These are phyloP conservation scores for Actinia tenebrosa DNA, from an alignment of 64 coral and sea anemone species.

Conservation along the genomic window DNA sequence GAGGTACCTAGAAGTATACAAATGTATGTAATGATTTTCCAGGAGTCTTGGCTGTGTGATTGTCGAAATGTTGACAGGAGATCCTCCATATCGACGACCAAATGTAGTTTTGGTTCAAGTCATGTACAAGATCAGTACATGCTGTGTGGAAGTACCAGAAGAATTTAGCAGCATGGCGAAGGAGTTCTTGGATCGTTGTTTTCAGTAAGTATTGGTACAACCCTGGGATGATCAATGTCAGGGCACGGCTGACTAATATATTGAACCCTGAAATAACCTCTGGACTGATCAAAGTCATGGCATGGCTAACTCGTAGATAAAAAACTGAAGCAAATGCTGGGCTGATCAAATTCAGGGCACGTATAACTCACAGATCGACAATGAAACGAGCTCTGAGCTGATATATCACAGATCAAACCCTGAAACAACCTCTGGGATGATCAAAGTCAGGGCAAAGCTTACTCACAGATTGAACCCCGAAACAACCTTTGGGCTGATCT, in stretches of 20 bases:
- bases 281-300: no score
- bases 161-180: background rate
- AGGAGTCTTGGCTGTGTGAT: conserved; percentile 11
- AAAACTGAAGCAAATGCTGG: no score
- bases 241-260: background rate
- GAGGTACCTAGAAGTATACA: no score
- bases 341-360: no score
- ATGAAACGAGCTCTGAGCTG: no score
- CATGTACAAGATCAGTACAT: conserved; percentile 5
- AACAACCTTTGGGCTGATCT: no score
- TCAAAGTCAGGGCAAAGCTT: no score
- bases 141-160: background rate
- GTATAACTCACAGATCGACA: no score
- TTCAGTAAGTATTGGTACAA: background rate
- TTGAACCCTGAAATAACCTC: background rate
- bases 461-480: no score
- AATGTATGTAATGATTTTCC: background rate
- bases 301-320: no score
- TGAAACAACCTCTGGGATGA: no score
- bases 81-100: background rate
- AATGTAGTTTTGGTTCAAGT: background rate
- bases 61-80: background rate
- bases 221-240: background rate
- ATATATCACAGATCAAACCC: no score
- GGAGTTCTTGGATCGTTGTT: background rate